These are phyloP conservation scores for Tamias sibiricus DNA, from an alignment of 2,113 vertebrate species.

Conservation along the genomic window DNA sequence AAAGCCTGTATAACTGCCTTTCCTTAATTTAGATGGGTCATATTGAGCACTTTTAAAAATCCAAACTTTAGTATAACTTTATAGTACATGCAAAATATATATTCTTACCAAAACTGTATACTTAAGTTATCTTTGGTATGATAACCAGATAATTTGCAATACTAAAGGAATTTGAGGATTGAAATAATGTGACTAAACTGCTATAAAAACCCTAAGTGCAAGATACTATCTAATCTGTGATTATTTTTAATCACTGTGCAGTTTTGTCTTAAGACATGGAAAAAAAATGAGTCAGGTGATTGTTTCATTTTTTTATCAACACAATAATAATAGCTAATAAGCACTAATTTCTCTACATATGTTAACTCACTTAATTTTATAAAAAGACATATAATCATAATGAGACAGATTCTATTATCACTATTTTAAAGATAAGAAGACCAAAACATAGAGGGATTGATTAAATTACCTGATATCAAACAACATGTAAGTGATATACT, in stretches of 20 bases:
- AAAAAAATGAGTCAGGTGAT: background rate
- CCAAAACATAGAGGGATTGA: background rate
- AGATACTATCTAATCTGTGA: slow-evolving; percentile 26
- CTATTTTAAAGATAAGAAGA: slow-evolving; percentile 48
- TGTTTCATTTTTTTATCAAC: slow-evolving; percentile 1
- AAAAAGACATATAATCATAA: background rate
- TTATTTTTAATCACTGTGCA: slow-evolving; percentile 14
- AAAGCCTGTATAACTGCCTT: slow-evolving; percentile 75
- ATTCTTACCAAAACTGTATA: slow-evolving; percentile 3
- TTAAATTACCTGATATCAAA: background rate
- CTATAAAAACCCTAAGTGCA: background rate
- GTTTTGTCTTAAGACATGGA: slow-evolving; percentile 1
- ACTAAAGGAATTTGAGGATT: background rate
- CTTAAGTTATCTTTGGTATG: background rate
- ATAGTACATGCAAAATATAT: background rate
- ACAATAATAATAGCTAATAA: slow-evolving; percentile 32
- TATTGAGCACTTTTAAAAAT: slow-evolving; percentile 60
- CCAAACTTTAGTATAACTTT: slow-evolving; percentile 41
- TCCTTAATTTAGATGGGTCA: slow-evolving; percentile 66
- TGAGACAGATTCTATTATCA: slow-evolving; percentile 16
- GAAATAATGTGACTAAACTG: background rate
- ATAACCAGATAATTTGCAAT: slow-evolving; percentile 43
- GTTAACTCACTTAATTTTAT: slow-evolving; percentile 31
- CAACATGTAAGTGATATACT: background rate
- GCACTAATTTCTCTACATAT: background rate